Conservation (phyloP, 2,113 vertebrate genomes). For the Malurus cyaneus region DNA sequence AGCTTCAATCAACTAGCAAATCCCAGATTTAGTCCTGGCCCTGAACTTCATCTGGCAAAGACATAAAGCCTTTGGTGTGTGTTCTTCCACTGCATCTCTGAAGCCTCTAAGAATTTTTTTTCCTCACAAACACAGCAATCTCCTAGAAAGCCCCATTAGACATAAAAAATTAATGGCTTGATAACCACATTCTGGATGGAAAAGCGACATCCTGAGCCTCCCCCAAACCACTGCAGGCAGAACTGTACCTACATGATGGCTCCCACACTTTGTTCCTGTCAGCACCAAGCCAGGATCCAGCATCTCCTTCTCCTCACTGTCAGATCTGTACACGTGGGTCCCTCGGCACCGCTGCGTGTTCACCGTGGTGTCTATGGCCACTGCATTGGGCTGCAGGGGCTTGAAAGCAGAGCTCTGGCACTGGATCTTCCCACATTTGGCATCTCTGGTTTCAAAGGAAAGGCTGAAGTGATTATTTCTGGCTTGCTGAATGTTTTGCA, state of each 20-base stretch:
- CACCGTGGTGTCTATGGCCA: constrained; percentile 89
- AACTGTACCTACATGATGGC: constrained; percentile 80
- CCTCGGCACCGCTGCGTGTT: constrained; percentile 79
- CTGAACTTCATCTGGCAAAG: background rate
- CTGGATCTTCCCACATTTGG: constrained; percentile 96
- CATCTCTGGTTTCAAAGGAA: constrained; percentile 77
- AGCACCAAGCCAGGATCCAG: constrained; percentile 94
- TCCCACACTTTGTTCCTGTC: constrained; percentile 92
- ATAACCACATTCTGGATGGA: background rate
- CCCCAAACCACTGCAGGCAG: background rate
- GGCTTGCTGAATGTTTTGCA: background rate
- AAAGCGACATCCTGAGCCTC: background rate
- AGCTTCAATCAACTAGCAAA: background rate
- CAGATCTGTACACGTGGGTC: constrained; percentile 86
- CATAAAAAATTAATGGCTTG: background rate
- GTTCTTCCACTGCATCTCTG: background rate
- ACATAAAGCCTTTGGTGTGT: background rate
- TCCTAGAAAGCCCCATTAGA: background rate
- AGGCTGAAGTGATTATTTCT: background rate
- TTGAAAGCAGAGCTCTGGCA: constrained; percentile 83
- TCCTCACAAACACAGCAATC: background rate
- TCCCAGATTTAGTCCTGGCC: background rate
- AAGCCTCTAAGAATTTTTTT: background rate
- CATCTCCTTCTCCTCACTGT: constrained; percentile 83
- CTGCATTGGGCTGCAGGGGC: constrained; percentile 86